Conservation (phyloP, 2,797 vertebrate genomes). For the Geotrypetes seraphini region DNA sequence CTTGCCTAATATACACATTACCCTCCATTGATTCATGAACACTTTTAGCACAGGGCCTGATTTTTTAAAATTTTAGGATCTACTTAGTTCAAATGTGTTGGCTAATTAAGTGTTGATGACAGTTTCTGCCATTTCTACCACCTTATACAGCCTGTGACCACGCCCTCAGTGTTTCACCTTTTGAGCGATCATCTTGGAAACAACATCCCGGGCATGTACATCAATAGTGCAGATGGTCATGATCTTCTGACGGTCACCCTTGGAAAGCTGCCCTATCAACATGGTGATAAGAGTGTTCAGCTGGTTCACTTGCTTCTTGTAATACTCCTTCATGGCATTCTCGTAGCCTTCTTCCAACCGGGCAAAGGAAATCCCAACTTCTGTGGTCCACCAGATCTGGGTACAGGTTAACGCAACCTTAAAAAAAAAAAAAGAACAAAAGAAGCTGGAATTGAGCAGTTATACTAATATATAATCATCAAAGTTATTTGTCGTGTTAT, state of each 20-base stretch:
- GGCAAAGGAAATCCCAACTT: constrained; percentile 78
- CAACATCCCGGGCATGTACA: constrained; percentile 88
- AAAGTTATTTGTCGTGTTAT: too few relatives aligned
- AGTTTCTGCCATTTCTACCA: too few relatives aligned
- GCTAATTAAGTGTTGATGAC: too few relatives aligned
- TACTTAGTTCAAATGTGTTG: too few relatives aligned
- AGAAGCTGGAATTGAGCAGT: not conserved
- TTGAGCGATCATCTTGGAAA: constrained; percentile 81
- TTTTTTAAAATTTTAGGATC: too few relatives aligned
- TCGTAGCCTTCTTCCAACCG: constrained; percentile 85
- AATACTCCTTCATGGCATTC: constrained; percentile 83
- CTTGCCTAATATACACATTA: too few relatives aligned
- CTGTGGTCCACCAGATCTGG: constrained; percentile 94
- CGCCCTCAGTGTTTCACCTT: too few relatives aligned
- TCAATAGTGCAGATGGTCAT: constrained; percentile 96
- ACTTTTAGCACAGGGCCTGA: too few relatives aligned
- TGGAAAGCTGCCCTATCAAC: constrained; percentile 80
- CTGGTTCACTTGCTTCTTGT: constrained; percentile 84
- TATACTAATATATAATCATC: too few relatives aligned
- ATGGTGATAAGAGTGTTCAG: constrained; percentile 81
- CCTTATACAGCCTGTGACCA: too few relatives aligned
- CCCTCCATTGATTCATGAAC: too few relatives aligned
- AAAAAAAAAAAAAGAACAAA: not conserved
- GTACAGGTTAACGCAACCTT: constrained; percentile 86
- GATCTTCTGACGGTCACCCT: constrained; percentile 84